Evolutionary conservation across 2,113 vertebrate genomes (phyloP), one percentile per base, ranked within the genome.

Genomic region (Platichthys stellatus): DNA sequence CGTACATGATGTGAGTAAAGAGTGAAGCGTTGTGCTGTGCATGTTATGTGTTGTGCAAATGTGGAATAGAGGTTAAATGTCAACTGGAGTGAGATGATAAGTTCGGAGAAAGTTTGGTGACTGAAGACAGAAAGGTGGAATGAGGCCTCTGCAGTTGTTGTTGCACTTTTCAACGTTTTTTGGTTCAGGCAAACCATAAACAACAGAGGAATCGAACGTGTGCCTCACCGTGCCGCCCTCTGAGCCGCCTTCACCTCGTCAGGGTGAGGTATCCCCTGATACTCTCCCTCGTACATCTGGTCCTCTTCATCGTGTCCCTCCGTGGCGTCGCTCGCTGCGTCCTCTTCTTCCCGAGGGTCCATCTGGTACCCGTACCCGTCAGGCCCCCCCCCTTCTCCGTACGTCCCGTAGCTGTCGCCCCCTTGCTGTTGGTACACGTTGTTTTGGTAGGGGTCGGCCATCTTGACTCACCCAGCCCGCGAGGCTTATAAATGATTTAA

Each of bases 241-340:
- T 93, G 89, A 43, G 94, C 95, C 24, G 93, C 90, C 86, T 96
- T 97, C 65, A 94, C 76, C 62, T 98, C 97, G 28, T 99, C 97
- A 0, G 97, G 97, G 86, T 98, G 97, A 0, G 98, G 98, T 74
- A 99, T 99, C 28, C 98, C 98, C 88, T 99, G 98, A 89, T 99
- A 99, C 69, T 99, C 98, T 20, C 98, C 98, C 86, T 99, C 98
- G 3, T 99, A 99, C 93, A 98, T 96, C 85, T 99, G 97, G 43
- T 99, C 97, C 2, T 99, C 98, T 72, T 98, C 97, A 58, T 99
- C 98, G 0, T 99, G 98, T 21, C 98, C 98, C 78, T 99, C 98
- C 0, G 98, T 99, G 1, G 89, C 97, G 10, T 99, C 98, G 0
- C 98, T 99, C 47, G 97, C 97, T 0, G 95, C 98, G 8, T 99